Evolutionary conservation across 1,140 invertebrate species (phyloP).

Genomic region (Musca domestica): DNA sequence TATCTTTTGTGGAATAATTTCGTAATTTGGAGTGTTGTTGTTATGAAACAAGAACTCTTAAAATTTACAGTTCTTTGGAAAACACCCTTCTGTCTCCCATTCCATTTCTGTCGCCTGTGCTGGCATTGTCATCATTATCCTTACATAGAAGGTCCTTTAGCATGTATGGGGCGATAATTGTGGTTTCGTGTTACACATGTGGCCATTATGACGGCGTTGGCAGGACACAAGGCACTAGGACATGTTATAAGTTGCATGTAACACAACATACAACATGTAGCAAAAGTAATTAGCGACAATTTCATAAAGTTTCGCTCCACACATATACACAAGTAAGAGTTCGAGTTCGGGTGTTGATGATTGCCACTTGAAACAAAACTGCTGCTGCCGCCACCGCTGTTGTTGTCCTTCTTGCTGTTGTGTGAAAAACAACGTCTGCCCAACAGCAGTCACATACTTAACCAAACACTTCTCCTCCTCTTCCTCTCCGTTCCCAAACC

Average conservation of each 20-base stretch:
- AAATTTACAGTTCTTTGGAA: background rate
- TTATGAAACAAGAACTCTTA: background rate
- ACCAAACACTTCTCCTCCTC: no score
- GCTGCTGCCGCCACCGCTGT: background rate
- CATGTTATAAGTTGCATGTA: no score
- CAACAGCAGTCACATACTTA: background rate
- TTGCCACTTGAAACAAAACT: constrained; percentile 2
- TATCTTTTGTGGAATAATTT: background rate
- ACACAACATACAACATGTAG: background rate
- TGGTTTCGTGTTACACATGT: constrained; percentile 23
- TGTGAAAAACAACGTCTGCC: background rate
- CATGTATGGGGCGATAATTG: constrained; percentile 5
- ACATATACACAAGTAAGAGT: no score
- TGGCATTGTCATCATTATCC: background rate
- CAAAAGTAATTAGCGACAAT: constrained; percentile 22
- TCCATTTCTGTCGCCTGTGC: background rate
- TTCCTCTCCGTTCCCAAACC: background rate
- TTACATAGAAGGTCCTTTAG: background rate
- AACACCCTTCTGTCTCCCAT: background rate
- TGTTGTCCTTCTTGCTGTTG: no score
- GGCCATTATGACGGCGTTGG: background rate
- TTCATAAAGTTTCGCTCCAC: background rate
- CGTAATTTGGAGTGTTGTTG: background rate
- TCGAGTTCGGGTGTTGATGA: no score
- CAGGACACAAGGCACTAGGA: no score